Base-by-base conservation (phyloP, 2,888 invertebrate genomes). In the Petrophora chlorosata region DNA sequence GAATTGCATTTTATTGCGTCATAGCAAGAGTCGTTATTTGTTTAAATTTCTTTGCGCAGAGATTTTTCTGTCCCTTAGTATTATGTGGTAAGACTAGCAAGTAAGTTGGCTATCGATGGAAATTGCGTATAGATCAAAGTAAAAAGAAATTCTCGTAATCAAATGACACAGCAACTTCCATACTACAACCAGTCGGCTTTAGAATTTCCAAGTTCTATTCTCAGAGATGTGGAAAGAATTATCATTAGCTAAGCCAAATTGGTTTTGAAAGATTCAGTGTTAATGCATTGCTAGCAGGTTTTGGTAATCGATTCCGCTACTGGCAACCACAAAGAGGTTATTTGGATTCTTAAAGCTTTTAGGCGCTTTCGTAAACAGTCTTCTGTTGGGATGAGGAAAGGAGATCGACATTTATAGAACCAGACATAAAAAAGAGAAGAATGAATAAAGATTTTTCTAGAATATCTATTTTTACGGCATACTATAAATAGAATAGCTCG, bases 211-310 rank as follows among this genome's bases (percentile, higher is more conserved):
- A 17, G 54, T 47, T 49, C 49, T 49, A 59, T 56, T 58, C 48
- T 42, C 46, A 42, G 19, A 51, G 52, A 63, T 55, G 59, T 44
- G 43, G 43, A 44, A 60, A 51, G 59, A 57, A 47, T 53, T 56
- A 59, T 52, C 50, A 56, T 59, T 56, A 49, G 49, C 56, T 65
- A 65, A 63, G 53, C 60, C 55, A 61, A 66, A 59, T 66, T 67
- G 64, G 60, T 63, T 66, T 65, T 53, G 61, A 57, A 54, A 47
- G 54, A 61, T 68, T 63, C 71, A 33, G 33, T 38, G 38, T 32
- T 65, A 67, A 71, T 68, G 67, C 60, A 65, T 68, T 61, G 62
- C 47, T 53, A 65, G 67, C 59, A 62, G 61, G 61, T 65, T 69
- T 64, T 61, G 57, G 66, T 69, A 69, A 75, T 66, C 61, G 61